Conservation (phyloP, 1,140 invertebrate species). For the Apis dorsata region DNA sequence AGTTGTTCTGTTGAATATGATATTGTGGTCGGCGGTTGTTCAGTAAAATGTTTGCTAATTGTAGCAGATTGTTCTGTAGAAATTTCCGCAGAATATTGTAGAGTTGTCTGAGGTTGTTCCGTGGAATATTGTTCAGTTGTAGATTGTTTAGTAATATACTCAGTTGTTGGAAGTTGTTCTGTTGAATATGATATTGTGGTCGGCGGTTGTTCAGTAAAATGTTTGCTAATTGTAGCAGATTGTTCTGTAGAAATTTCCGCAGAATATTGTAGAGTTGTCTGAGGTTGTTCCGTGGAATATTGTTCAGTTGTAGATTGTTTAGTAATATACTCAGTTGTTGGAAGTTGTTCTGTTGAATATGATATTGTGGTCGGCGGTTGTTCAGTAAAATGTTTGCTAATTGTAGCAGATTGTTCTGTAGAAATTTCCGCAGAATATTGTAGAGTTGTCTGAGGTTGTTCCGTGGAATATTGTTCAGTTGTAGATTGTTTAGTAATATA, state of each 20-base stretch:
- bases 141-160: neutral
- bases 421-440: no score
- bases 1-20: neutral
- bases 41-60: neutral
- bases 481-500: neutral
- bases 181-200: constrained; percentile 3
- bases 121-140: constrained; percentile 9
- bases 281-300: neutral
- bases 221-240: neutral
- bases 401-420: constrained; percentile 5
- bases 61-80: neutral
- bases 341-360: neutral
- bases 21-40: constrained; percentile 1
- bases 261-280: neutral
- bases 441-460: neutral
- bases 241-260: no score
- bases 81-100: no score
- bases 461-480: constrained; percentile 12
- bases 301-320: constrained; percentile 2
- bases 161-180: neutral
- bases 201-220: constrained; percentile 2
- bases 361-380: neutral
- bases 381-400: neutral
- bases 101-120: constrained; percentile 1
- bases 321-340: neutral